Percentiles rank a stretch among this genome's conserved stretches.
phyloP scores from a whole-genome alignment of 2,113 vertebrate species.

The Notiomystis cincta region DNA sequence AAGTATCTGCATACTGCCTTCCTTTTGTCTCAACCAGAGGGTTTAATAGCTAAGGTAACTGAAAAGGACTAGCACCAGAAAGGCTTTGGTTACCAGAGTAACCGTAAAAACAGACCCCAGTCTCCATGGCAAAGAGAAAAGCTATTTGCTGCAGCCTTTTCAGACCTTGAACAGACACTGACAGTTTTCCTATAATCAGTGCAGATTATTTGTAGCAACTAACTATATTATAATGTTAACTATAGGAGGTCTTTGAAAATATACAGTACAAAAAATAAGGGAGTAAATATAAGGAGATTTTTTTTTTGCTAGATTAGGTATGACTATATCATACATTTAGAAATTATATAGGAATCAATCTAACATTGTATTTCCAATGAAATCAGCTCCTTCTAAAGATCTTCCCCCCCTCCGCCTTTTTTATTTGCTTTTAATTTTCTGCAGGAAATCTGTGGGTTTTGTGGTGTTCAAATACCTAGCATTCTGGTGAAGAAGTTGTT shows the following conservation, averaged over 20 bases:
- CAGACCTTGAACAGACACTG: conserved; percentile 85
- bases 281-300: conserved; percentile 36
- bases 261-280: background rate
- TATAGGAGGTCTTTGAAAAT: conserved; percentile 76
- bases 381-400: background rate
- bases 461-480: background rate
- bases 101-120: conserved; percentile 89
- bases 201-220: conserved; percentile 81
- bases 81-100: conserved; percentile 96
- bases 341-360: conserved; percentile 34
- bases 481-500: background rate
- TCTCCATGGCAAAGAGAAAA: conserved; percentile 94
- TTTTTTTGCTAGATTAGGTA: conserved; percentile 14
- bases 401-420: background rate
- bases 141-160: conserved; percentile 92
- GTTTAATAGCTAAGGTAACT: conserved; percentile 94
- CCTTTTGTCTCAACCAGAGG: conserved; percentile 94
- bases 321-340: conserved; percentile 39
- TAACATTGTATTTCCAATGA: background rate
- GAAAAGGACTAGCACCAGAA: conserved; percentile 84
- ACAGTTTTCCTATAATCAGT: conserved; percentile 90
- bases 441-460: background rate
- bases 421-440: background rate
- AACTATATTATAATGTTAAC: conserved; percentile 85
- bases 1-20: conserved; percentile 77